Conservation (phyloP, 1,140 invertebrate species). For the Penaeus japonicus region DNA sequence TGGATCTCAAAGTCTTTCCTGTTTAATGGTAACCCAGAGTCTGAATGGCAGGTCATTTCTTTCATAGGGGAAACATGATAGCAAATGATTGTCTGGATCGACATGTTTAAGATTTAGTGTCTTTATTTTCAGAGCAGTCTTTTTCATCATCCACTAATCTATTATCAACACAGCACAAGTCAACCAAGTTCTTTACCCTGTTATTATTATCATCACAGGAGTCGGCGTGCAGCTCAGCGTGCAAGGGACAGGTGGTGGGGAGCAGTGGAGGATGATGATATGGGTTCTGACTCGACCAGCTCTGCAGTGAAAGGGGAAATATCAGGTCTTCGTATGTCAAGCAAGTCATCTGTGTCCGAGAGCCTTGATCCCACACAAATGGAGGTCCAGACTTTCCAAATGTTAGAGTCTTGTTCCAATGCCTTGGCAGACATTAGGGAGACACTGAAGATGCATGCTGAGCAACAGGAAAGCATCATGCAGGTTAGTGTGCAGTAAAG, state of each 20-base stretch:
- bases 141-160: too few species aligned
- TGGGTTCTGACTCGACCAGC: constrained; percentile 20
- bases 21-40: too few species aligned
- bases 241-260: constrained; percentile 47
- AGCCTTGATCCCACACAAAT: constrained; percentile 26
- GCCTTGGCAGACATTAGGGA: constrained; percentile 31
- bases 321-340: background rate
- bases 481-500: too few species aligned
- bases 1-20: too few species aligned
- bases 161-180: too few species aligned
- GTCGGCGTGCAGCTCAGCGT: constrained; percentile 34
- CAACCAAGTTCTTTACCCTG: background rate
- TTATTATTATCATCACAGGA: background rate
- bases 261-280: constrained; percentile 40
- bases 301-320: background rate
- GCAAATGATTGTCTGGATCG: too few species aligned
- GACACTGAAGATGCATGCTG: constrained; percentile 3
- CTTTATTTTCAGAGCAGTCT: background rate
- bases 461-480: constrained; percentile 14
- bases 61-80: too few species aligned
- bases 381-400: constrained; percentile 34
- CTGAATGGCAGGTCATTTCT: too few species aligned
- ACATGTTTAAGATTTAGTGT: background rate
- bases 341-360: background rate
- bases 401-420: constrained; percentile 34